Percentiles rank a stretch among this genome's conserved stretches.
These are phyloP conservation scores for Falco punctatus DNA, from an alignment of 2,113 vertebrate species.

Conservation along the genomic window DNA sequence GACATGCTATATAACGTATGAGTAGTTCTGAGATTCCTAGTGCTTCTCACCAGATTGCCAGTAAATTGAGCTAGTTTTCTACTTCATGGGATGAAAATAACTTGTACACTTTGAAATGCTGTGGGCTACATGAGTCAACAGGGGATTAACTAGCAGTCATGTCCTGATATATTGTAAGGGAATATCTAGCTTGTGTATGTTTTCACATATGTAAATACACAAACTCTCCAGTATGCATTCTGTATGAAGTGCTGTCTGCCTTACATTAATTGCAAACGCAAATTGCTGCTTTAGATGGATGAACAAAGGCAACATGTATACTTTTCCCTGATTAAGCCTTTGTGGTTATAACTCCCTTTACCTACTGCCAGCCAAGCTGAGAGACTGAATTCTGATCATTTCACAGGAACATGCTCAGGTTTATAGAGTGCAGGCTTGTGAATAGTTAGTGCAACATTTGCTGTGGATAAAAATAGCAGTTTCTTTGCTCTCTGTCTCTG, in stretches of 20 bases:
- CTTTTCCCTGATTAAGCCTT: neutral
- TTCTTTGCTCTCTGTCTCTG: neutral
- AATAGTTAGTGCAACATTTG: neutral
- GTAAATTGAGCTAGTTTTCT: neutral
- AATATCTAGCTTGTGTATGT: neutral
- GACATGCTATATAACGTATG: neutral
- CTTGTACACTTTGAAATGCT: neutral
- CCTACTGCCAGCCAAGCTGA: neutral
- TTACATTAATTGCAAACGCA: neutral
- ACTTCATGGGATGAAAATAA: neutral
- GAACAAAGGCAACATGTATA: fast-evolving
- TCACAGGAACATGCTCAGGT: neutral
- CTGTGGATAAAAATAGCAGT: neutral
- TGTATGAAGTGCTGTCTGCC: neutral
- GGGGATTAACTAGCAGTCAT: neutral
- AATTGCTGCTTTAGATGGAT: neutral
- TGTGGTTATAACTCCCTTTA: neutral
- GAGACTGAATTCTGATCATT: neutral
- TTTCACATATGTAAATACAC: neutral
- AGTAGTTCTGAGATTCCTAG: neutral
- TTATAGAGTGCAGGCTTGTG: neutral
- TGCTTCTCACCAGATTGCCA: neutral
- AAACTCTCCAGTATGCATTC: neutral
- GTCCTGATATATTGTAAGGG: neutral
- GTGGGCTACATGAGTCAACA: neutral